Conservation (phyloP, 2,797 vertebrate genomes). For the Propithecus perrieri region DNA sequence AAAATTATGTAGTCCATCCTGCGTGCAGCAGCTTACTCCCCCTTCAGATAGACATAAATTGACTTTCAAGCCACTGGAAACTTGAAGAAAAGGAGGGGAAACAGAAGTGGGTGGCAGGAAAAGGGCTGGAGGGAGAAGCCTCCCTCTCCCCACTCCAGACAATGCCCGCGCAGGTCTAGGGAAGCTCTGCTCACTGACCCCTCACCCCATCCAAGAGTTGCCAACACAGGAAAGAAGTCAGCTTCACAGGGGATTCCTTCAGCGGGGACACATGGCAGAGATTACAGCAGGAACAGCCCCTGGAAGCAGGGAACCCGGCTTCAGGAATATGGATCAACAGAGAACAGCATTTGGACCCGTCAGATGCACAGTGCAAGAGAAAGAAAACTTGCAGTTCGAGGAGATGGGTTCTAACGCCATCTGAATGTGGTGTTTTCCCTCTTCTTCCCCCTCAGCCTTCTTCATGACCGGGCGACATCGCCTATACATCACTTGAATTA, state of each 20-base stretch:
- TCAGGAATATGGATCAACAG: background rate
- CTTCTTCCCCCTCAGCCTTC: background rate
- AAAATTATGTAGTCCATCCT: background rate
- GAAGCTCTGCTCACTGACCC: conserved; percentile 79
- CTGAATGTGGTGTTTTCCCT: background rate
- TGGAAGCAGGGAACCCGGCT: background rate
- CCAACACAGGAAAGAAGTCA: conserved; percentile 74
- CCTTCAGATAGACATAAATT: background rate
- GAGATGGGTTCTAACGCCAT: background rate
- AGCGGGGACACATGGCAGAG: background rate
- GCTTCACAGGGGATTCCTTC: conserved; percentile 75
- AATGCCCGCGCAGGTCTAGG: conserved; percentile 56
- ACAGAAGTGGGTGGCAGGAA: conserved; percentile 75
- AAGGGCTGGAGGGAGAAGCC: conserved; percentile 53
- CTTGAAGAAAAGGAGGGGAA: conserved; percentile 74
- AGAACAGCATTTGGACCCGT: background rate
- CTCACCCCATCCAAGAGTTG: conserved; percentile 59
- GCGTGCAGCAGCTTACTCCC: background rate
- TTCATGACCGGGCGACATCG: background rate
- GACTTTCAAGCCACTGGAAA: conserved; percentile 59
- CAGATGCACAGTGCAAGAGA: background rate
- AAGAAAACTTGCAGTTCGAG: background rate
- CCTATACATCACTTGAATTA: background rate
- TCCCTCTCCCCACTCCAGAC: conserved; percentile 52
- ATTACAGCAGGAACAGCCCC: background rate